Evolutionary conservation across 2,888 invertebrate genomes (phyloP).

Genomic region (Ariolimax columbianus): DNA sequence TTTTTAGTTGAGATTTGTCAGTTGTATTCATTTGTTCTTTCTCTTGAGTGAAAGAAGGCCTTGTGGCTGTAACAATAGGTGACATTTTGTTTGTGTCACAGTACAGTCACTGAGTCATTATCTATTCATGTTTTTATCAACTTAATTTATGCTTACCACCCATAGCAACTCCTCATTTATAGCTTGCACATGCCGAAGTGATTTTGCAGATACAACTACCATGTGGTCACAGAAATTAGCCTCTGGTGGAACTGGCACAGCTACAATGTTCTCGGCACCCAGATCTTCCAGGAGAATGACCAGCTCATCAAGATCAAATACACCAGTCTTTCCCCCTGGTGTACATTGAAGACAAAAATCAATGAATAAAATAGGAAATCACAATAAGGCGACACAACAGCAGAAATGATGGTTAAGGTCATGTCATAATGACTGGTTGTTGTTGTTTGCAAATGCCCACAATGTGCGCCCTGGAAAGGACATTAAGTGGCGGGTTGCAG

Average conservation of each 20-base stretch:
- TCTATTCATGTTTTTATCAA: neutral
- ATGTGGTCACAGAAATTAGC: slow-evolving; percentile 91
- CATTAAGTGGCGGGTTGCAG: too few species aligned
- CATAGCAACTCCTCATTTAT: slow-evolving; percentile 71
- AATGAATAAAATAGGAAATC: neutral
- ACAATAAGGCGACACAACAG: too few species aligned
- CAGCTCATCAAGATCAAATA: slow-evolving; percentile 92
- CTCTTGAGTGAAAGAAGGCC: too few species aligned
- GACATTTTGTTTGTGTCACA: too few species aligned
- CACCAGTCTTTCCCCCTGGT: slow-evolving; percentile 90
- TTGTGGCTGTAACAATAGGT: too few species aligned
- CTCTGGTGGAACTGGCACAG: slow-evolving; percentile 86
- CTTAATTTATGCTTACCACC: slow-evolving; percentile 81
- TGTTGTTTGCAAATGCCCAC: too few species aligned
- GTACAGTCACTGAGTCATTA: too few species aligned
- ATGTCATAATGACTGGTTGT: too few species aligned
- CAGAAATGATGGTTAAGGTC: too few species aligned
- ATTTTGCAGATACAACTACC: slow-evolving; percentile 85
- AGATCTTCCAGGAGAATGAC: slow-evolving; percentile 87
- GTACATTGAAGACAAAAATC: slow-evolving; percentile 24
- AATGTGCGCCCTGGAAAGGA: too few species aligned
- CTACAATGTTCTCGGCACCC: slow-evolving; percentile 89
- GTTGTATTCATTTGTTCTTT: too few species aligned
- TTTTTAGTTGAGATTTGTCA: too few species aligned
- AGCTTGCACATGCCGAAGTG: slow-evolving; percentile 76